phyloP scores from a whole-genome alignment of 2,113 vertebrate species.

The Cyanoliseus patagonus region DNA sequence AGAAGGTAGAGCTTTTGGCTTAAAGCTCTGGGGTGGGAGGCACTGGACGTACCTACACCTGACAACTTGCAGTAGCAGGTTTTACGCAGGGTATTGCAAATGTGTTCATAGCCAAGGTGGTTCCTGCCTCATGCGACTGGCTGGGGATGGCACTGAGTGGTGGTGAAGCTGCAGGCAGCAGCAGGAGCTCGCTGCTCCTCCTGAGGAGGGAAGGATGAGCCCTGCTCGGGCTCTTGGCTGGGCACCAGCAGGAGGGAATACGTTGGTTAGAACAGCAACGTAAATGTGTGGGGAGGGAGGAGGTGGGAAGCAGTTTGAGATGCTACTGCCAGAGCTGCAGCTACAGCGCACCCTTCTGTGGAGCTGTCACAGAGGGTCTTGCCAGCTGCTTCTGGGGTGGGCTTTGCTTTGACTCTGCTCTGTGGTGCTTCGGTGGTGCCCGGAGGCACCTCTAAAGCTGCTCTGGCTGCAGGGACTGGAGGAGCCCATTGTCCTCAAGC shows the following conservation, averaged over 20 bases:
- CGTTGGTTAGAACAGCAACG: not conserved
- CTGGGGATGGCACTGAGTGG: conserved; percentile 8
- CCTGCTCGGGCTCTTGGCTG: conserved; percentile 20
- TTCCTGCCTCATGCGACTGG: not conserved
- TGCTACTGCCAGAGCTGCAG: not conserved
- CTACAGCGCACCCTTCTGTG: not conserved
- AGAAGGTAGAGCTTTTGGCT: not conserved
- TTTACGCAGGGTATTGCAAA: not conserved
- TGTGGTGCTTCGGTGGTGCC: not conserved
- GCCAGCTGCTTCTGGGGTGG: conserved; percentile 1
- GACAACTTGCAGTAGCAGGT: not conserved
- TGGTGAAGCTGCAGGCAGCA: not conserved
- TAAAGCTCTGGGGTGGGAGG: not conserved
- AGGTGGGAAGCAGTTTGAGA: conserved; percentile 26
- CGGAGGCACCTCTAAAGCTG: not conserved
- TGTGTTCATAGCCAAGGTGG: not conserved
- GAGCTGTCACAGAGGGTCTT: not conserved
- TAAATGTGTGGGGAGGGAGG: not conserved
- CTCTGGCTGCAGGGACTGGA: not conserved
- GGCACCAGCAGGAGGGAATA: not conserved
- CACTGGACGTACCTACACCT: not conserved
- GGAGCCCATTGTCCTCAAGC: not conserved
- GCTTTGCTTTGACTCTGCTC: not conserved
- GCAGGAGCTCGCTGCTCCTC: not conserved
- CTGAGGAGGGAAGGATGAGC: not conserved